Evolutionary conservation across 30 jellyfish, hydroid and myxozoan genomes (phyloP).

Genomic region (Pseudorhiza aurosa): DNA sequence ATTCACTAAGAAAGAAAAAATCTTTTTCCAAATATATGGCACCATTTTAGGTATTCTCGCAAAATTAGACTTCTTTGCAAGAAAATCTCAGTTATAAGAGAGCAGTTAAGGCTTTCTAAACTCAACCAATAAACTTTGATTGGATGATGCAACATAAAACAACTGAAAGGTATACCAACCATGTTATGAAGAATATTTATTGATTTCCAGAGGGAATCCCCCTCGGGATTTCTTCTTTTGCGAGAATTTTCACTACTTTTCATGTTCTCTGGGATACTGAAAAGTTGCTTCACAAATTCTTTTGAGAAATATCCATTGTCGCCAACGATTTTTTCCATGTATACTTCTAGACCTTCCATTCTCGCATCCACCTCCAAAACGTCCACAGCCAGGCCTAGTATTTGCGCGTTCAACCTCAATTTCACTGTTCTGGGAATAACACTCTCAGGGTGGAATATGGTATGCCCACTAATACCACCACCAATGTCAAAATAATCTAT

Average conservation of each 20-base stretch:
- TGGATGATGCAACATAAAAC: too few relatives aligned
- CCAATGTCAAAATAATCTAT: conserved; percentile 53
- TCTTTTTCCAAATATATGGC: too few relatives aligned
- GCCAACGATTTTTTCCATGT: conserved; percentile 45
- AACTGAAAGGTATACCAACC: too few relatives aligned
- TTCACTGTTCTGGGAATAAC: conserved; percentile 83
- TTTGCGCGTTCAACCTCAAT: conserved; percentile 55
- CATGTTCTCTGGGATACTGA: conserved; percentile 63
- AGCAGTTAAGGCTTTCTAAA: too few relatives aligned
- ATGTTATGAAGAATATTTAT: conserved; percentile 23
- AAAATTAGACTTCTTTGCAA: too few relatives aligned
- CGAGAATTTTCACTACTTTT: conserved; percentile 9
- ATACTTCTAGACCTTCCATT: conserved; percentile 88
- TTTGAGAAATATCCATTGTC: conserved; percentile 70
- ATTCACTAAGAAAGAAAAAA: too few relatives aligned
- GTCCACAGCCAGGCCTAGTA: conserved; percentile 86
- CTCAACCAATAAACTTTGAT: too few relatives aligned
- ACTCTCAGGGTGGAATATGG: conserved; percentile 94
- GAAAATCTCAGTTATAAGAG: neutral
- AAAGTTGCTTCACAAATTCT: conserved; percentile 41
- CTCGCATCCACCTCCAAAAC: conserved; percentile 77
- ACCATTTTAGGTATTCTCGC: too few relatives aligned
- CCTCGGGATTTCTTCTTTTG: conserved; percentile 5
- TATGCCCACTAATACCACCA: conserved; percentile 75
- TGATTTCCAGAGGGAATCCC: neutral